Base-by-base conservation (phyloP, 2,797 vertebrate species). In the Microctenopoma lineatum region DNA sequence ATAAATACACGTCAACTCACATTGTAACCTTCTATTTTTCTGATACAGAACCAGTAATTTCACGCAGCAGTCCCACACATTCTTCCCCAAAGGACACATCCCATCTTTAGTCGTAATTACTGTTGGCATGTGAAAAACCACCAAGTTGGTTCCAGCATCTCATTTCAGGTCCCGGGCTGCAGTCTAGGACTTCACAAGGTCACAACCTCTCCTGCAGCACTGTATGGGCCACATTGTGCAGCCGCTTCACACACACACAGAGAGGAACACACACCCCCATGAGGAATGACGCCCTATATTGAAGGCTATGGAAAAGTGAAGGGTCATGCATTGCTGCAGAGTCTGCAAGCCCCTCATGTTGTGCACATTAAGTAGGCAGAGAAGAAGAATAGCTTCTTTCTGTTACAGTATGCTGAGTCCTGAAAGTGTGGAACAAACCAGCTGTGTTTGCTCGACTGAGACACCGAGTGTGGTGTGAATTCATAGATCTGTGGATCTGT, bases 311-410 rank as follows among this genome's bases (percentile, higher is more conserved):
- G 79, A 70, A 64, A 86, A 60, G 62, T 55, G 54, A 81, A 73
- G 69, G 70, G 84, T 79, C 83, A 65, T 32, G 80, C 68, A 64
- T 63, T 32, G 51, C 75, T 76, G 80, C 29, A 72, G 74, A 73
- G 67, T 75, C 15, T 80, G 70, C 68, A 66, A 47, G 54, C 14
- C 34, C 32, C 29, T 42, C 29, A 42, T 39, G 46, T 72, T 21
- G 71, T 53, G 72, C 44, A 51, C 27, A 45, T 3, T 5, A 60
- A 79, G 82, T 84, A 75, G 73, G 83, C 61, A 73, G 53, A 71
- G 44, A 32, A 73, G 82, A 87, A 87, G 80, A 91, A 91, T 76
- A 51, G 78, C 65, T 59, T 5, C 2, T 77, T 88, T 87, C 66
- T 85, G 56, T 45, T 65, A 73, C 66, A 84, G 73, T 63, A 11